These are phyloP conservation scores for Rhombomys opimus DNA, from an alignment of 2,113 vertebrate genomes.

Conservation along the genomic window DNA sequence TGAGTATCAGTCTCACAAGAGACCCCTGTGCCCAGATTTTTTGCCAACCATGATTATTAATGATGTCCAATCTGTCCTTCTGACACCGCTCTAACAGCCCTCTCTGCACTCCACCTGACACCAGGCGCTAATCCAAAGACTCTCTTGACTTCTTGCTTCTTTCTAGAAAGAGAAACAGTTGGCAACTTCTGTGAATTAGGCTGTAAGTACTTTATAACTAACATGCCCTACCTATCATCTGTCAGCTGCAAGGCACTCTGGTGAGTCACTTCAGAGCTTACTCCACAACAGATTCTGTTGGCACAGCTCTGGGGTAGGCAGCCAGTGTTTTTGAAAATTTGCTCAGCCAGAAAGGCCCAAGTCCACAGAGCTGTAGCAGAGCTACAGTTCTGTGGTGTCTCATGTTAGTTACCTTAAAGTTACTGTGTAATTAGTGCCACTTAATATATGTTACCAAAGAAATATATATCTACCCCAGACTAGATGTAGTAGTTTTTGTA, in stretches of 20 bases:
- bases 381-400: slow-evolving; percentile 88
- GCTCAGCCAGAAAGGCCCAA: slow-evolving; percentile 84
- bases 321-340: slow-evolving; percentile 80
- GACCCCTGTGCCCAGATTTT: too few species aligned
- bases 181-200: slow-evolving; percentile 88
- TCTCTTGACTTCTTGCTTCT: slow-evolving; percentile 89
- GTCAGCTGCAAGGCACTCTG: slow-evolving; percentile 84
- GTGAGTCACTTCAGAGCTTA: slow-evolving; percentile 83
- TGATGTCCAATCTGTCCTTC: slow-evolving; percentile 88
- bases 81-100: slow-evolving; percentile 88
- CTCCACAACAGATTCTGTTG: slow-evolving; percentile 71
- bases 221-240: slow-evolving; percentile 84
- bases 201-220: slow-evolving; percentile 90
- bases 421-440: slow-evolving; percentile 92
- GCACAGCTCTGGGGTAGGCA: slow-evolving; percentile 78
- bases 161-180: slow-evolving; percentile 88
- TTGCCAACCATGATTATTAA: slow-evolving; percentile 89
- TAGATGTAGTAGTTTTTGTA: slow-evolving; percentile 92
- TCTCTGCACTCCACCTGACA: slow-evolving; percentile 87
- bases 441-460: slow-evolving; percentile 92
- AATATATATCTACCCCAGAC: slow-evolving; percentile 90
- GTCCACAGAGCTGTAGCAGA: slow-evolving; percentile 85
- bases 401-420: slow-evolving; percentile 91
- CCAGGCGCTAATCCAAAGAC: slow-evolving; percentile 89
- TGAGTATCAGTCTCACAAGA: too few species aligned